phyloP scores from a whole-genome alignment of 2,888 invertebrate species.

The Stomorhina lunata region DNA sequence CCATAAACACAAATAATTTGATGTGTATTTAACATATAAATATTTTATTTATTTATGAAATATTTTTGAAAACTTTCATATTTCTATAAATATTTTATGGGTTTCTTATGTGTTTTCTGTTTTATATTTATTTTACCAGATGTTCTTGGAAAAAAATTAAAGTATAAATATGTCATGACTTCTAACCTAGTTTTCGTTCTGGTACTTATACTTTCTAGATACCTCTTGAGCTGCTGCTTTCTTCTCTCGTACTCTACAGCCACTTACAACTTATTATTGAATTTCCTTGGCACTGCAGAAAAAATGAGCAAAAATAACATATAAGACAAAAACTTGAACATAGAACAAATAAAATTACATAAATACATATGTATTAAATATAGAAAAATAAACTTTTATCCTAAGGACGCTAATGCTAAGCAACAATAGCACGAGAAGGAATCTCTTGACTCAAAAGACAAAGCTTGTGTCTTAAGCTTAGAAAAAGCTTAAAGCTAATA shows the following conservation, averaged over 20 bases:
- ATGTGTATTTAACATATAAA: conserved; percentile 10
- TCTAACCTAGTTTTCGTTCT: conserved; percentile 51
- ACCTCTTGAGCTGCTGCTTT: neutral
- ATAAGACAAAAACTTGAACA: neutral
- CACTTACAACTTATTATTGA: conserved; percentile 26
- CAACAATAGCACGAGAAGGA: no score
- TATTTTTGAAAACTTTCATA: neutral
- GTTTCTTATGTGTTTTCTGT: neutral
- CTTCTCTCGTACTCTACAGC: no score
- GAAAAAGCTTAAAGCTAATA: no score
- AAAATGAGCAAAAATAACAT: neutral
- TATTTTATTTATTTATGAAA: neutral
- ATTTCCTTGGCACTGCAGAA: conserved; percentile 37
- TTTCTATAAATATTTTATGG: neutral
- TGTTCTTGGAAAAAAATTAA: conserved; percentile 13
- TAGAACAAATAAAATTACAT: neutral
- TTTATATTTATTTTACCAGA: conserved; percentile 21
- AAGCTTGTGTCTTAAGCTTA: no score
- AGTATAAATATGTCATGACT: conserved; percentile 46
- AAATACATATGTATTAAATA: neutral
- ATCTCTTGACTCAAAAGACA: no score
- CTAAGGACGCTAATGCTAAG: no score
- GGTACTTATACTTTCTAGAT: neutral
- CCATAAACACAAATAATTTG: no score
- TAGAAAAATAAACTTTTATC: neutral